Evolutionary conservation across 2,797 vertebrate genomes (phyloP).

Genomic region (Salarias fasciatus): DNA sequence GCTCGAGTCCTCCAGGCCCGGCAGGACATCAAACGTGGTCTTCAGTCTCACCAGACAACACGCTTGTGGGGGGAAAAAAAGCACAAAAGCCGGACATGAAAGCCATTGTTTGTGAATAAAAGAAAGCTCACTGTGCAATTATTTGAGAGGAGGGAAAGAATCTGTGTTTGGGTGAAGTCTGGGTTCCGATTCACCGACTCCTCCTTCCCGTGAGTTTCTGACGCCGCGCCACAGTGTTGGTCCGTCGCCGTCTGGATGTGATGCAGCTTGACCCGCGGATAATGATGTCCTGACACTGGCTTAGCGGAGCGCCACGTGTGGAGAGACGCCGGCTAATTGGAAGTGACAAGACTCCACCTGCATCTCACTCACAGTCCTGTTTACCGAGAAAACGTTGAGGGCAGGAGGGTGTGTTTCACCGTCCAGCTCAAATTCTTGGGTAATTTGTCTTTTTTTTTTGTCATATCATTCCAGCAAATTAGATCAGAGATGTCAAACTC

Average conservation of each 20-base stretch:
- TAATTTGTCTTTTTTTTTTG: neutral
- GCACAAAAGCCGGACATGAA: conserved; percentile 7
- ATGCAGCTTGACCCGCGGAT: conserved; percentile 78
- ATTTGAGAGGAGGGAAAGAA: neutral
- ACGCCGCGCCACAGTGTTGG: conserved; percentile 32
- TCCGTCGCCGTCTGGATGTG: conserved; percentile 68
- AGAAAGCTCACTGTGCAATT: neutral
- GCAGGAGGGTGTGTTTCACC: conserved; percentile 5
- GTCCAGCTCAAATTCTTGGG: neutral
- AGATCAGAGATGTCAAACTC: too few relatives aligned
- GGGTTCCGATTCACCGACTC: conserved; percentile 52
- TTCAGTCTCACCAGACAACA: neutral
- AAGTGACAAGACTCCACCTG: conserved; percentile 71
- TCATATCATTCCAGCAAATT: too few relatives aligned
- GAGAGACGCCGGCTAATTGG: conserved; percentile 64
- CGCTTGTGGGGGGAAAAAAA: conserved; percentile 16
- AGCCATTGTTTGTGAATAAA: conserved; percentile 13
- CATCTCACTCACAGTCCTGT: conserved; percentile 43
- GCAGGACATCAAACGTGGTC: conserved; percentile 29
- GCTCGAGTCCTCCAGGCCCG: conserved; percentile 16
- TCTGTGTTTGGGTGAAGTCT: conserved; percentile 53
- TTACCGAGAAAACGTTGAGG: conserved; percentile 40
- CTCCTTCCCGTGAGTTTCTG: conserved; percentile 11
- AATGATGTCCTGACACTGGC: conserved; percentile 77
- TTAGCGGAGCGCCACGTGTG: conserved; percentile 60